Conservation (phyloP, 2,113 vertebrate species). For the Bothrops jararaca region DNA sequence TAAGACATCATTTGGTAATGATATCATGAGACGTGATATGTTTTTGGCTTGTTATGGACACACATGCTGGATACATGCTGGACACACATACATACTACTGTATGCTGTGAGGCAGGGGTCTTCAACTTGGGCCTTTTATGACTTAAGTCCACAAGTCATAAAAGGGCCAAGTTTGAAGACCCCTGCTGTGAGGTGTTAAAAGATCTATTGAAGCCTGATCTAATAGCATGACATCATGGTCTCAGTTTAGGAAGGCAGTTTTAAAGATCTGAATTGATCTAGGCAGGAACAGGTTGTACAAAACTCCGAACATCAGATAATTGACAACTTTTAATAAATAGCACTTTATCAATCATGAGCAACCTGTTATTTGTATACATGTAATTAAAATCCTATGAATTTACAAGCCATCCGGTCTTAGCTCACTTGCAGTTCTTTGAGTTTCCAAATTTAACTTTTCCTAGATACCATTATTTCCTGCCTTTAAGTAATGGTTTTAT, state of each 20-base stretch:
- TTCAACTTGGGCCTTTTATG: no score
- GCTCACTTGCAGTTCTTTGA: background rate
- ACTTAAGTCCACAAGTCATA: no score
- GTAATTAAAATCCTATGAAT: slow-evolving; percentile 3
- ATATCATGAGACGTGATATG: background rate
- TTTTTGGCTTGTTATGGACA: background rate
- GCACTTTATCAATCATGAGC: background rate
- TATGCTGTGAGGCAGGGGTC: background rate
- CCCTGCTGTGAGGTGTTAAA: background rate
- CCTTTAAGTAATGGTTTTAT: slow-evolving; percentile 3
- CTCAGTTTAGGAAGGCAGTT: background rate
- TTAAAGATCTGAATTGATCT: background rate
- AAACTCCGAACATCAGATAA: background rate
- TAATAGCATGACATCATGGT: background rate
- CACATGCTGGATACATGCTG: background rate
- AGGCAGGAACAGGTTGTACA: background rate
- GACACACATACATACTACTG: background rate
- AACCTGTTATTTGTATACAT: background rate
- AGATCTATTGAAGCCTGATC: background rate
- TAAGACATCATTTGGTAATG: background rate
- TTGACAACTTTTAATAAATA: background rate
- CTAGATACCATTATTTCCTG: background rate
- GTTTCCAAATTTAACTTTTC: slow-evolving; percentile 21
- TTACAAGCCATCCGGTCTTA: background rate
- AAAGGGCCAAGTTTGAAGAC: no score